Percentiles rank a stretch among this genome's conserved stretches.
phyloP scores from a whole-genome alignment of 2,797 vertebrate species.

The Chromobotia macracanthus region DNA sequence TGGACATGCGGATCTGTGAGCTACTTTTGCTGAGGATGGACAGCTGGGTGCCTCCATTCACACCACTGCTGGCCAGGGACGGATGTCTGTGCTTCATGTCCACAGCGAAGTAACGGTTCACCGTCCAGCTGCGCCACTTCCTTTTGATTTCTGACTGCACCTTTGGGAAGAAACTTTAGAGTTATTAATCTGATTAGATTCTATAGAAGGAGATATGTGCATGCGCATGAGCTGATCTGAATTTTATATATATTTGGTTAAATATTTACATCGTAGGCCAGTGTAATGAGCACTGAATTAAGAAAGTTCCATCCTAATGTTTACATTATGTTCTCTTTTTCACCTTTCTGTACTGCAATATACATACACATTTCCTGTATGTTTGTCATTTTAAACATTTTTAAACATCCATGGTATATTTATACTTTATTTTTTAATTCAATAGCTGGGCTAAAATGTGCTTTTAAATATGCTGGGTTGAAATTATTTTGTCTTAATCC shows the following conservation, averaged over 20 bases:
- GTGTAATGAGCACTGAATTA: slow-evolving; percentile 10
- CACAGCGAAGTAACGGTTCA: slow-evolving; percentile 98
- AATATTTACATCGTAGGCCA: background rate
- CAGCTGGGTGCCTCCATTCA: slow-evolving; percentile 96
- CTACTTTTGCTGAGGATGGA: slow-evolving; percentile 99
- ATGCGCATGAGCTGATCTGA: slow-evolving; percentile 3
- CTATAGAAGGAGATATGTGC: background rate
- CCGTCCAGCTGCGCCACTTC: slow-evolving; percentile 99
- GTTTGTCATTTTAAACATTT: background rate
- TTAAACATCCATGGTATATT: background rate
- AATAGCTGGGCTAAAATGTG: too few species aligned
- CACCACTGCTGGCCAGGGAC: slow-evolving; percentile 96
- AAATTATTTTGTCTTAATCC: background rate
- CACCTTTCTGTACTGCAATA: too few species aligned
- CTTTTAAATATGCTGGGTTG: too few species aligned
- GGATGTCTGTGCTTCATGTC: slow-evolving; percentile 97
- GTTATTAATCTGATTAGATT: slow-evolving; percentile 78
- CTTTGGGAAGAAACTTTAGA: slow-evolving; percentile 89
- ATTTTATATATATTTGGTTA: background rate
- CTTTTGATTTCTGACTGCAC: slow-evolving; percentile 99
- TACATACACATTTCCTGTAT: too few species aligned
- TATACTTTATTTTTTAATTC: too few species aligned
- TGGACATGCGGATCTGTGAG: slow-evolving; percentile 99
- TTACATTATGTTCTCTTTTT: too few species aligned
- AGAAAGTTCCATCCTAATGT: too few species aligned